These are phyloP conservation scores for Tenualosa ilisha DNA, from an alignment of 2,797 vertebrate genomes.

Conservation along the genomic window DNA sequence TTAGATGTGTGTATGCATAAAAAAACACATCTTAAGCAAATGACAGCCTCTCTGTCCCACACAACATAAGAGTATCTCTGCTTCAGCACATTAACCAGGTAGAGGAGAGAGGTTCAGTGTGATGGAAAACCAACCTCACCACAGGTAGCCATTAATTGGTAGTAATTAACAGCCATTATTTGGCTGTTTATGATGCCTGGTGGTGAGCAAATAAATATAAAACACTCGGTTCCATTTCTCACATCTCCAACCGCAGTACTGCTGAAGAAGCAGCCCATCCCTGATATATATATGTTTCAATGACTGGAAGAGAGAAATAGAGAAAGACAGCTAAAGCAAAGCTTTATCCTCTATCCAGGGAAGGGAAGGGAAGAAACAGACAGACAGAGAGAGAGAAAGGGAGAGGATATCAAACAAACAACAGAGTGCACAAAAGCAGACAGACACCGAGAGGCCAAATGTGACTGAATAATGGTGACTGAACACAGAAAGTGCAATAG, in stretches of 20 bases:
- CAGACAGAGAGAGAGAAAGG: neutral
- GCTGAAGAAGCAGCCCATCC: constrained; percentile 33
- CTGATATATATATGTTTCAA: constrained; percentile 49
- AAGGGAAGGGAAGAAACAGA: neutral
- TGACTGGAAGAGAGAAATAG: constrained; percentile 22
- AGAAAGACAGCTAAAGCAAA: neutral
- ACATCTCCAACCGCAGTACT: constrained; percentile 45
- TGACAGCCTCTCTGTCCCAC: constrained; percentile 46
- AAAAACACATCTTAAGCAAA: constrained; percentile 49
- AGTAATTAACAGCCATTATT: too few relatives aligned
- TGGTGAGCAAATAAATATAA: neutral
- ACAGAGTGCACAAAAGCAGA: neutral
- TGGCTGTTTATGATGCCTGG: constrained; percentile 46
- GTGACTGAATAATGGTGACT: constrained; percentile 60
- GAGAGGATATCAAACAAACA: neutral
- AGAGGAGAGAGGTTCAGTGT: neutral
- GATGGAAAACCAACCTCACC: neutral
- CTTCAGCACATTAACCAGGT: neutral
- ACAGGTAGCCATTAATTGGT: neutral
- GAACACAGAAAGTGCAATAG: constrained; percentile 57
- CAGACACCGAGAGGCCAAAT: neutral
- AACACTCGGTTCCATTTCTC: constrained; percentile 21
- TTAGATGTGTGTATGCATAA: neutral
- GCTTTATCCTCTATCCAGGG: neutral
- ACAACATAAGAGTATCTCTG: constrained; percentile 42